These are phyloP conservation scores for Prorops nasuta DNA, from an alignment of 1,140 invertebrate genomes.

Conservation along the genomic window DNA sequence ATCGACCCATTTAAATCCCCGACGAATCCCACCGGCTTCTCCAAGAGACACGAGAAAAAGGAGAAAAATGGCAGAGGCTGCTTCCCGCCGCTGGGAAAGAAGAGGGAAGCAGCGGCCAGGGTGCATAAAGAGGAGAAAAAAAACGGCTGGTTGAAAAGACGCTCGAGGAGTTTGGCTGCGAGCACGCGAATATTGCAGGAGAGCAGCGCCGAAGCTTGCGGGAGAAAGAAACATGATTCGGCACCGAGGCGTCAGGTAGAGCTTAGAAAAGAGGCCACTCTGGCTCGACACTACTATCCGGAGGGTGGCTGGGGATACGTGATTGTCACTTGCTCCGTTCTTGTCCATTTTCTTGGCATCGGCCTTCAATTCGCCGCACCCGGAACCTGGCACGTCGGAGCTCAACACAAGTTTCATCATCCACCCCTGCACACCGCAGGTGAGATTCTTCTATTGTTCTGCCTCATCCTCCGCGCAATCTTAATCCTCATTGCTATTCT, in stretches of 20 bases:
- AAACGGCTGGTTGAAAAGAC: slow-evolving; percentile 16
- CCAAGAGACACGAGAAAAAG: not conserved
- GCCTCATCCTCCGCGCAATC: no score
- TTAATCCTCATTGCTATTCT: no score
- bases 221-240: not conserved
- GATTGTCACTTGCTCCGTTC: slow-evolving; percentile 56
- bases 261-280: slow-evolving; percentile 43
- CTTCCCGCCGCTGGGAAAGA: not conserved
- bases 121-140: no score
- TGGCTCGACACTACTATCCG: slow-evolving; percentile 62
- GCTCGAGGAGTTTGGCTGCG: not conserved
- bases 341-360: slow-evolving; percentile 56
- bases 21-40: not conserved
- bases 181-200: not conserved
- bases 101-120: no score
- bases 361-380: slow-evolving; percentile 52
- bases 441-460: no score
- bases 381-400: slow-evolving; percentile 31
- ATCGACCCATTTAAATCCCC: slow-evolving; percentile 35
- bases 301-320: slow-evolving; percentile 68
- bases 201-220: not conserved
- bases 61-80: not conserved
- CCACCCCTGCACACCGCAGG: slow-evolving; percentile 38
- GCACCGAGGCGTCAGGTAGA: slow-evolving; percentile 22
- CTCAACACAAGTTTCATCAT: slow-evolving; percentile 37